Base-by-base conservation (phyloP, 2,888 invertebrate genomes). In the Slavum lentiscoides region DNA sequence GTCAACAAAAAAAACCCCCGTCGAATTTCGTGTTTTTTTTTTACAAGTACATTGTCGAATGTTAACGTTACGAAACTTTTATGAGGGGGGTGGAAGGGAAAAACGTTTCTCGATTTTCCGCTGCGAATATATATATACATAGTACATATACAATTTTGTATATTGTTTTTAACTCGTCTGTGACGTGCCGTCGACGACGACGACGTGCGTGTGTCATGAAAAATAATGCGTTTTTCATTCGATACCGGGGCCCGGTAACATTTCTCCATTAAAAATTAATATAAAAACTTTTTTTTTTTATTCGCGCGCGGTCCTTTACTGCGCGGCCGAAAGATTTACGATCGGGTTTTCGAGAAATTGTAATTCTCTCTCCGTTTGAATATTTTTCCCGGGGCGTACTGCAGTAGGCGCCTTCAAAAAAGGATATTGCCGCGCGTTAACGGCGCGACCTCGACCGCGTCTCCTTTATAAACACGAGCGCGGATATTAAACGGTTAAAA, bases 221-320 rank as follows among this genome's bases (percentile, higher is more conserved):
- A 39, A 66, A 67, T 75, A 66, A 75, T 67, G 66, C 23, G 13
- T 67, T 75, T 72, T 72, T 72, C 39, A 58, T 66, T 75, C 58
- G 15, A 67, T 75, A 67, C 55, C 66, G 19, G 39, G 55, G 58
- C 39, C 66, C 19, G 21, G 55, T 55, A 21, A 66, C 58, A 75
- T 39, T 75, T 74, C 39, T 66, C 66, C 66, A 75, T 80, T 80
- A 80, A 72, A 72, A 80, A 80, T 80, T 80, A 72, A 72, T 72
- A 80, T 66, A 62, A 80, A 70, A 72, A 80, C 64, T 72, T 80
- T 62, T 70, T 70, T 72, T 80, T 62, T 70, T 70, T 72, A 62
- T 80, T 64, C 23, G 80, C 43, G 23, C 30, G 30, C 30, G 30
- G 64, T 43, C n/a, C 70, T 77, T 7, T 69, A 21, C 23, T 39